Evolutionary conservation across 2,797 vertebrate genomes (phyloP).

Genomic region (Spinus pinus): DNA sequence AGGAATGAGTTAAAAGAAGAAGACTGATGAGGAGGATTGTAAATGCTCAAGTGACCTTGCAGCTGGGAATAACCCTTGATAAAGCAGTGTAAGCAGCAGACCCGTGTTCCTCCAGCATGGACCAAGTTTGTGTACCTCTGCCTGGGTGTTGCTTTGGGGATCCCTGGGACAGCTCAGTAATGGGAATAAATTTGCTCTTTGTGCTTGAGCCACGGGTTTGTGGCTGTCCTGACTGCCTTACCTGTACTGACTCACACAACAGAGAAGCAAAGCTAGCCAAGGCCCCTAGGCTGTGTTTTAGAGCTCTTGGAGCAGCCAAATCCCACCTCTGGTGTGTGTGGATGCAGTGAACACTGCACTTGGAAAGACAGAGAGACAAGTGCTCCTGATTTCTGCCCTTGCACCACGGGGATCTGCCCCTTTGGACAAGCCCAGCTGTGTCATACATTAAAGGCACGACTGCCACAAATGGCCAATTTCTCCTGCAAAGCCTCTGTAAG

Average conservation of each 20-base stretch:
- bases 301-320: background rate
- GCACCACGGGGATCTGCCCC: background rate
- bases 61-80: background rate
- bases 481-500: background rate
- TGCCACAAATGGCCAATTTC: background rate
- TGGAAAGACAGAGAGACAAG: background rate
- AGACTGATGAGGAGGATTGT: background rate
- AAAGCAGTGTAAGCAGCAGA: background rate
- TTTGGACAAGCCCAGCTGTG: background rate
- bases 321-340: background rate
- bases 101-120: background rate
- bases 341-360: background rate
- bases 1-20: background rate
- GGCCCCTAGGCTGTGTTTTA: background rate
- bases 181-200: background rate
- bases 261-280: background rate
- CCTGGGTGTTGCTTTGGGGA: background rate
- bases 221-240: background rate
- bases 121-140: background rate
- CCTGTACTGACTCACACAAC: background rate
- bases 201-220: background rate
- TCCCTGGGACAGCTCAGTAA: background rate
- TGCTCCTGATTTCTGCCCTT: background rate
- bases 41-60: background rate
- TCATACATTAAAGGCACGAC: accelerated